Percentiles rank a stretch among this genome's conserved stretches.
Conservation (phyloP, 2,888 invertebrate species). For the Dasypolia templi region DNA sequence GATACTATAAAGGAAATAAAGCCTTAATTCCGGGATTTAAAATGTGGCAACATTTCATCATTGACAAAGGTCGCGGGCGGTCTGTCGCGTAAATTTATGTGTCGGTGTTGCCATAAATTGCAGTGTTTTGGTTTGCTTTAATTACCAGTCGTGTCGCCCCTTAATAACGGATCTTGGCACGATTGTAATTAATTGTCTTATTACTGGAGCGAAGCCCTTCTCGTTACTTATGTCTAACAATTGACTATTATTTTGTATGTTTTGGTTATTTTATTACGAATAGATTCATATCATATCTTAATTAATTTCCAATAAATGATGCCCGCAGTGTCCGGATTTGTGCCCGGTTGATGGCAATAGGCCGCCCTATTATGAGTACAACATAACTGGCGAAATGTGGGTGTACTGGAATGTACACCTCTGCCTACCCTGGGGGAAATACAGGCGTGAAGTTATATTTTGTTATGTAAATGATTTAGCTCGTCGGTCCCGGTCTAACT, state of each 20-base stretch:
- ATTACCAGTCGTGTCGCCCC: slow-evolving; percentile 74
- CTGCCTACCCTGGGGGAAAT: no score
- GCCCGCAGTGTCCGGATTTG: no score
- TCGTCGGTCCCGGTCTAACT: no score
- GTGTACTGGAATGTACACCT: no score
- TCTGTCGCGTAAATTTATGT: slow-evolving; percentile 74
- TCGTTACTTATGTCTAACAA: slow-evolving; percentile 43
- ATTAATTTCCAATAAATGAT: slow-evolving; percentile 7
- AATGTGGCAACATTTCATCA: slow-evolving; percentile 69
- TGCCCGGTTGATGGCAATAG: no score
- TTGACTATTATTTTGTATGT: slow-evolving; percentile 38
- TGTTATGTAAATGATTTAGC: neutral
- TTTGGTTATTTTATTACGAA: slow-evolving; percentile 35
- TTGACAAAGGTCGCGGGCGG: slow-evolving; percentile 72
- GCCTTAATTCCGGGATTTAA: slow-evolving; percentile 53
- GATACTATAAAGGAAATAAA: slow-evolving; percentile 48
- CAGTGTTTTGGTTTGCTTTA: slow-evolving; percentile 77
- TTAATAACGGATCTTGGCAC: slow-evolving; percentile 71
- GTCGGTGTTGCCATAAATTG: slow-evolving; percentile 79
- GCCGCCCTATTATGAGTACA: no score
- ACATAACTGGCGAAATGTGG: no score
- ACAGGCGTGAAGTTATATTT: no score
- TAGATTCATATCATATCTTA: neutral
- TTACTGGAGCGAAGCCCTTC: slow-evolving; percentile 58
- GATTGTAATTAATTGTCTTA: slow-evolving; percentile 75